Conservation (phyloP, 2,888 invertebrate species). For the Pristionchus exspectatus region DNA sequence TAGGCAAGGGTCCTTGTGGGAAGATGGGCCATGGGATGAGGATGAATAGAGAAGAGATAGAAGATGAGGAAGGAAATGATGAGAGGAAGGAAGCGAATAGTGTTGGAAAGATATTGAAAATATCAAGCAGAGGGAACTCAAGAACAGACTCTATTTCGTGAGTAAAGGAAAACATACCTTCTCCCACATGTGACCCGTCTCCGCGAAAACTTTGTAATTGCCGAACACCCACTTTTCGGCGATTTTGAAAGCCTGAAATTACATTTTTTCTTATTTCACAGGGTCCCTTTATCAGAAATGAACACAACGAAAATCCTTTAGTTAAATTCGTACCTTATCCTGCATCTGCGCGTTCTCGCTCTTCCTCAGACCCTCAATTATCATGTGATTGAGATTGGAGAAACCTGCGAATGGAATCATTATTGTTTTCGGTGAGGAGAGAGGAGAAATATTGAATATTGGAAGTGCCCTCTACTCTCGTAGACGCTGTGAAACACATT, state of each 20-base stretch:
- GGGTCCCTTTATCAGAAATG: too few species aligned
- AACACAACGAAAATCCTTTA: too few species aligned
- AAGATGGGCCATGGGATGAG: neutral
- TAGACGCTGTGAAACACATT: constrained; percentile 45
- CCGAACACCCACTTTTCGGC: constrained; percentile 73
- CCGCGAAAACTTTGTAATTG: constrained; percentile 68
- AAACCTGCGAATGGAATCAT: constrained; percentile 56
- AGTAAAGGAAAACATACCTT: constrained; percentile 61
- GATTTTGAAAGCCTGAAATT: constrained; percentile 68
- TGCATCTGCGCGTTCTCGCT: constrained; percentile 71
- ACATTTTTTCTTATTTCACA: neutral
- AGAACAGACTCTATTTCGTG: neutral
- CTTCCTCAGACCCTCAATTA: constrained; percentile 86
- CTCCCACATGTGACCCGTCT: constrained; percentile 73
- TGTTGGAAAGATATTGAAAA: neutral
- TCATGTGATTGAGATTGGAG: constrained; percentile 83
- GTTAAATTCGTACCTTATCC: constrained; percentile 60
- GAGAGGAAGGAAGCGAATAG: neutral
- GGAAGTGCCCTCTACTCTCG: neutral
- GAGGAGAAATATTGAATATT: neutral
- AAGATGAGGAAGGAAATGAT: neutral
- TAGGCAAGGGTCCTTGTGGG: constrained; percentile 27
- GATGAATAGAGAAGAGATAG: neutral
- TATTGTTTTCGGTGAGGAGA: neutral
- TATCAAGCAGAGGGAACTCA: neutral